Evolutionary conservation across 2,113 vertebrate species (phyloP).

Genomic region (Mus musculus): GRCm39 chr6:140577001-140577500

Average conservation of each 20-base stretch:
- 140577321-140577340: too few relatives aligned
- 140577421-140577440: not conserved
- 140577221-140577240: not conserved
- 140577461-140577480: not conserved
- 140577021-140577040: not conserved
- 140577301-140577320: not conserved
- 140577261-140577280: not conserved
- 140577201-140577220: not conserved
- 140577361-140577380: not conserved
- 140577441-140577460: not conserved
- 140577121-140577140: not conserved
- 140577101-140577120: not conserved
- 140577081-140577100: not conserved
- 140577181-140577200: not conserved
- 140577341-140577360: not conserved
- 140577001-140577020: not conserved
- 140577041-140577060: not conserved
- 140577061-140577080: not conserved
- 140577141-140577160: too few relatives aligned
- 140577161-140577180: not conserved
- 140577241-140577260: too few relatives aligned
- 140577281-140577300: not conserved
- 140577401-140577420: not conserved
- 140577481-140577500: too few relatives aligned
- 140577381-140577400: not conserved